These are phyloP conservation scores for Cantharis flavilabris DNA, from an alignment of 2,888 invertebrate species.

Conservation along the genomic window DNA sequence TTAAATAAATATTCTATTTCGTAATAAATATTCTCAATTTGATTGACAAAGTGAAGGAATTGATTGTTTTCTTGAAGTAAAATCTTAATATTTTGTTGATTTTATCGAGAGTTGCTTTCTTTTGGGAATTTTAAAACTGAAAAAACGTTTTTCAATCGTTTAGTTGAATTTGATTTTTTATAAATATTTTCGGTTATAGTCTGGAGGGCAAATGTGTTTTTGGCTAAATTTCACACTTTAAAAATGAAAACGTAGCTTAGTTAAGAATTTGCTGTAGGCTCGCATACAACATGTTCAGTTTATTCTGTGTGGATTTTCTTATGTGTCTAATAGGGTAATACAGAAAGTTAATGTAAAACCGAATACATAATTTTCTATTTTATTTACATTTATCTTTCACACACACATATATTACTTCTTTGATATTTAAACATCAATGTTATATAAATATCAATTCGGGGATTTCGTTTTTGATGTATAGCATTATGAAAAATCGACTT, in stretches of 20 bases:
- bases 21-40: not conserved
- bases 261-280: not conserved
- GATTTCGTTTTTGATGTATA: not conserved
- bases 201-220: constrained; percentile 13
- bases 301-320: not conserved
- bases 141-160: constrained; percentile 15
- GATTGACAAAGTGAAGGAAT: not conserved
- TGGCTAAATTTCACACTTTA: constrained; percentile 1
- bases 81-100: not conserved
- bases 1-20: not conserved
- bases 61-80: not conserved
- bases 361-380: not conserved
- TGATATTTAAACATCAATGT: not conserved
- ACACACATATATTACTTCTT: not conserved
- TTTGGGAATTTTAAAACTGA: constrained; percentile 6
- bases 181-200: constrained; percentile 10
- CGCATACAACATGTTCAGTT: not conserved
- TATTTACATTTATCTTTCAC: not conserved
- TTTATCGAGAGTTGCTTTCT: not conserved
- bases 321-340: not conserved
- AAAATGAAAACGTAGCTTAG: not conserved
- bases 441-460: not conserved
- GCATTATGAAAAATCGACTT: not conserved
- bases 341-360: not conserved
- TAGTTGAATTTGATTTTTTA: constrained; percentile 8